Base-by-base conservation (phyloP, 2,113 vertebrate genomes). In the Addax nasomaculatus region DNA sequence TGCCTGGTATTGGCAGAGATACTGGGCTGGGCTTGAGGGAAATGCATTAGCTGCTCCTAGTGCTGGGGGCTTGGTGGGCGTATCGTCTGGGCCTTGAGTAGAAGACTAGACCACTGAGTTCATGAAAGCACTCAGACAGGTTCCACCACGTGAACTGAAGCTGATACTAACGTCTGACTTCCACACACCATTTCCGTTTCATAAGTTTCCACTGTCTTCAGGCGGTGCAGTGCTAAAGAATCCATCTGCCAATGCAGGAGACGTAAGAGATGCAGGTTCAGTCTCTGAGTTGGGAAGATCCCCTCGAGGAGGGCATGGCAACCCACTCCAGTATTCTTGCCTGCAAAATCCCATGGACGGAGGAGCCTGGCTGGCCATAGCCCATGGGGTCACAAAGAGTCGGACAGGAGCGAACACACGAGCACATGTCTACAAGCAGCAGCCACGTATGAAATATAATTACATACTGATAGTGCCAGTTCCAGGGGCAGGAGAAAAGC, bases 361-460 rank as follows among this genome's bases (percentile, higher is more conserved):
- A 23, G n/a, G 67, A 70, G 67, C 67, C 67, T 39, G 67, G n/a
- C 67, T 39, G 19, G 19, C n/a, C 19, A 39, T 3, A 70, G n/a
- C 19, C n/a, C 67, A 23, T 6, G 19, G n/a, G n/a, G 9, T 70
- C 9, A 0, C 64, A 70, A 11, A 36, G n/a, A 70, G 64, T 70
- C 0, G 0, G 64, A 70, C 17, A 17, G 17, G 17, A 36, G 64
- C 0, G 0, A 21, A 36, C 17, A 6, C 6, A 36, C 11, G n/a
- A 67, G 17, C 64, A 21, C 4, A 0, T 11, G 33, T 36, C 64
- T 39, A 39, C 1, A 39, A 25, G 29, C 16, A 92, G 58, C 19
- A 39, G 89, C 12, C 21, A 16, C 29, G 2, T 11, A 9, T 9
- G 13, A 57, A 49, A 33, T 36, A n/a, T 49, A 47, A n/a, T 7